These are phyloP conservation scores for Picathartes gymnocephalus DNA, from an alignment of 2,113 vertebrate species.

Conservation along the genomic window DNA sequence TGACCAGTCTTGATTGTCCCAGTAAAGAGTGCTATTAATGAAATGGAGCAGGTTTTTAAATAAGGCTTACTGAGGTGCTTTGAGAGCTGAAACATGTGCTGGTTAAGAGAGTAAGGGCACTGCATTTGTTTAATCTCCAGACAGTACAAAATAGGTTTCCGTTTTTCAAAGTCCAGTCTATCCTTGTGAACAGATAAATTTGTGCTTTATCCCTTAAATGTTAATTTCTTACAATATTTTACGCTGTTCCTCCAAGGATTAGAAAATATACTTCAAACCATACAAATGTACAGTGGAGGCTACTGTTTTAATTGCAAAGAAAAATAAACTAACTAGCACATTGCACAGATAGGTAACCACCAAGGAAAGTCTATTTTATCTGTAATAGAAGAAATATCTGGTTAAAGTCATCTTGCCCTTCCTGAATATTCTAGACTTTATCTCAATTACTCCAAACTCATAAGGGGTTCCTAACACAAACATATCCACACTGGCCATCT, in stretches of 20 bases:
- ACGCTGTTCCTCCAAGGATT: neutral
- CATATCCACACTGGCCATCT: neutral
- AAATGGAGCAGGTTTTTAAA: neutral
- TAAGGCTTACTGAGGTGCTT: neutral
- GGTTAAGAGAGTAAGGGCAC: neutral
- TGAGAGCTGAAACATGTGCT: neutral
- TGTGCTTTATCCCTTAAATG: neutral
- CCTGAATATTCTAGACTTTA: neutral
- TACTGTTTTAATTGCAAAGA: neutral
- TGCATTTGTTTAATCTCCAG: neutral
- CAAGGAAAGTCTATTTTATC: neutral
- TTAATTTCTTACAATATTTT: neutral
- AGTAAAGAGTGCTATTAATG: neutral
- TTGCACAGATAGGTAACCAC: neutral
- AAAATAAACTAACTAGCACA: neutral
- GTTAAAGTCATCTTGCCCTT: neutral
- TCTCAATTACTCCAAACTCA: neutral
- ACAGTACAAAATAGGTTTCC: neutral
- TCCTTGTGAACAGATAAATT: neutral
- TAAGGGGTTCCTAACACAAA: neutral
- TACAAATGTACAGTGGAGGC: rapidly evolving
- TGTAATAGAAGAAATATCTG: neutral
- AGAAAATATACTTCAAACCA: neutral
- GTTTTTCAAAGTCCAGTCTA: neutral
- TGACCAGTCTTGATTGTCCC: neutral